Conservation (phyloP, 2,113 vertebrate genomes). For the Nycticryphes semicollaris region DNA sequence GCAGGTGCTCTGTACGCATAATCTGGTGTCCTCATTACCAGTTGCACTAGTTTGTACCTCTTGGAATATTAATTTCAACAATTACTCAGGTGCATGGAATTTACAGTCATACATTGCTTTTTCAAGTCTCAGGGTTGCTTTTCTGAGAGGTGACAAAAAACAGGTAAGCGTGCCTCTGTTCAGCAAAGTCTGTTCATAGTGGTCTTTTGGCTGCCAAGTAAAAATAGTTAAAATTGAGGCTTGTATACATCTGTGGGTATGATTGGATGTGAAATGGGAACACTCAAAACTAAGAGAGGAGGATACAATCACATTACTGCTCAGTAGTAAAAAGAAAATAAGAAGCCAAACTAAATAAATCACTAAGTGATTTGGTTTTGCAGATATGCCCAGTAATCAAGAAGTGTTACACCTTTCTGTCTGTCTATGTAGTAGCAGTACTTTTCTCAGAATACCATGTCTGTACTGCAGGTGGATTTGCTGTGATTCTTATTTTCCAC, state of each 20-base stretch:
- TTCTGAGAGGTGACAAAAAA: neutral
- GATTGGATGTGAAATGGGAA: neutral
- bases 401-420: neutral
- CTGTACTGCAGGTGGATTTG: constrained; percentile 7
- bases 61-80: neutral
- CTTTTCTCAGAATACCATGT: neutral
- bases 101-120: neutral
- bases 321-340: neutral
- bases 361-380: neutral
- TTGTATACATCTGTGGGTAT: neutral
- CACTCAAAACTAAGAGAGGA: neutral
- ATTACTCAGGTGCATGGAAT: neutral
- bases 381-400: neutral
- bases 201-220: neutral
- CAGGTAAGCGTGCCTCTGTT: neutral
- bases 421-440: neutral
- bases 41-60: neutral
- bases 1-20: neutral
- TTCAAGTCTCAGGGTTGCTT: neutral
- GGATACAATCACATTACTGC: neutral
- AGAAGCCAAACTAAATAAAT: neutral
- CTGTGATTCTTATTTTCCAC: neutral
- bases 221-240: neutral
- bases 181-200: accelerated
- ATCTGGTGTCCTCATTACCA: neutral